Base-by-base conservation (phyloP, 1,140 invertebrate species). In the Samia ricini region DNA sequence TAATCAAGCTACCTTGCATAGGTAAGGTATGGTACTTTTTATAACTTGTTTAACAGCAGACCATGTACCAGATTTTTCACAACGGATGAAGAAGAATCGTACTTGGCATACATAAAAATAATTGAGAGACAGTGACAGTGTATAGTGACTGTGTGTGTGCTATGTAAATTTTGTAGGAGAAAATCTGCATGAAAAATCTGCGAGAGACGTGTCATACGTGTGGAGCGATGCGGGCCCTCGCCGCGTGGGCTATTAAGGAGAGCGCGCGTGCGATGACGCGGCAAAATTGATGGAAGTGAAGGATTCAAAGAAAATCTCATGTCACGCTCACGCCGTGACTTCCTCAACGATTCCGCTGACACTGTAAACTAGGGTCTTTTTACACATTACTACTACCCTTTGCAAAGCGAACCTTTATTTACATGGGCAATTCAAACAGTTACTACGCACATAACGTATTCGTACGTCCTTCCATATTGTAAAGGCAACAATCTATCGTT, bases 141-240 rank as follows among this genome's bases (percentile, higher is more conserved):
- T 4, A 42, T 15, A 42, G 3, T 29, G 6, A 0, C 26, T 29
- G 10, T 8, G 6, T 75, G 72, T 72, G 60, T 56, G 63, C 52
- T 72, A 69, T 71, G 73, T 73, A 70, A 81, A 74, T 77, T 78
- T 70, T 71, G 71, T 69, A 81, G 58, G 61, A 63, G 63, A 72
- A 81, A 75, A 76, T 74, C 75, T 66, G 61, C 67, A 76, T 77
- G 76, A 79, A 78, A 81, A 79, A 81, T 80, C 70, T 76, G 58
- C 60, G 61, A 36, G 59, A 51, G 60, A 82, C 79, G 79, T 76
- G 76, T 68, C 59, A 71, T 71, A 77, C 74, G 72, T 76, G 71
- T 77, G 70, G 76, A 81, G 56, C 33, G 24, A 61, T 67, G 69
- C 62, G 50, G 22, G 42, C 52, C 54, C 50, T 23, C 49, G 58